phyloP scores from a whole-genome alignment of 2,888 invertebrate genomes.

The Andrena hattorfiana region DNA sequence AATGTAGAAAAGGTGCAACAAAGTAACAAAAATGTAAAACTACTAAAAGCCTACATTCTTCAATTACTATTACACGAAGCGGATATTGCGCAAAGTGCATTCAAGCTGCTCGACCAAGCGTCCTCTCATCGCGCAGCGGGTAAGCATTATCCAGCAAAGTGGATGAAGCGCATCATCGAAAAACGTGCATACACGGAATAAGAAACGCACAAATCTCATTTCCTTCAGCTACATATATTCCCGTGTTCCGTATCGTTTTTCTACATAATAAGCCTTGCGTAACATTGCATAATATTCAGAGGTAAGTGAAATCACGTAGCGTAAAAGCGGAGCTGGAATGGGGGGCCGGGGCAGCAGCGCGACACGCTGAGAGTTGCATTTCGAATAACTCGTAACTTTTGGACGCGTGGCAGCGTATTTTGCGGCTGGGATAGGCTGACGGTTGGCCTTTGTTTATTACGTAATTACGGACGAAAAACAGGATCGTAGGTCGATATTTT shows the following conservation, averaged over 20 bases:
- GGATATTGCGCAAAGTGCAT: too few relatives aligned
- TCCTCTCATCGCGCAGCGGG: not conserved
- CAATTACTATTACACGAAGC: too few relatives aligned
- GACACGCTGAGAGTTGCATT: not conserved
- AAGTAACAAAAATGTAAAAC: too few relatives aligned
- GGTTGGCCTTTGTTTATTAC: constrained; percentile 18
- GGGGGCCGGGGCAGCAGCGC: not conserved
- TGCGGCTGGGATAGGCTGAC: not conserved
- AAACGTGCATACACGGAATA: not conserved
- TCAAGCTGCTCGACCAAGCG: not conserved
- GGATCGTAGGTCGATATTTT: constrained; percentile 19
- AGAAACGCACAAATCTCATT: not conserved
- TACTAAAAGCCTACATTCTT: too few relatives aligned
- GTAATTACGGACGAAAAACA: constrained; percentile 20
- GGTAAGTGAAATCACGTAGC: not conserved
- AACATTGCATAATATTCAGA: not conserved
- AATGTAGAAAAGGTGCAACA: too few relatives aligned
- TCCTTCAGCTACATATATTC: not conserved
- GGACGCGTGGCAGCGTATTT: not conserved
- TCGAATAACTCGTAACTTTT: constrained; percentile 22
- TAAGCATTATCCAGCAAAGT: not conserved
- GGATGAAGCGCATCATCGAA: not conserved
- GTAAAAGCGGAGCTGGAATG: not conserved
- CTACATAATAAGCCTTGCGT: constrained; percentile 8
- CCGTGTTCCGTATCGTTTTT: not conserved